A percentile compares a stretch with the other conserved stretches of the same genome.
Evolutionary conservation across 2,888 invertebrate genomes (phyloP).

Genomic region (Antheraea assamensis): DNA sequence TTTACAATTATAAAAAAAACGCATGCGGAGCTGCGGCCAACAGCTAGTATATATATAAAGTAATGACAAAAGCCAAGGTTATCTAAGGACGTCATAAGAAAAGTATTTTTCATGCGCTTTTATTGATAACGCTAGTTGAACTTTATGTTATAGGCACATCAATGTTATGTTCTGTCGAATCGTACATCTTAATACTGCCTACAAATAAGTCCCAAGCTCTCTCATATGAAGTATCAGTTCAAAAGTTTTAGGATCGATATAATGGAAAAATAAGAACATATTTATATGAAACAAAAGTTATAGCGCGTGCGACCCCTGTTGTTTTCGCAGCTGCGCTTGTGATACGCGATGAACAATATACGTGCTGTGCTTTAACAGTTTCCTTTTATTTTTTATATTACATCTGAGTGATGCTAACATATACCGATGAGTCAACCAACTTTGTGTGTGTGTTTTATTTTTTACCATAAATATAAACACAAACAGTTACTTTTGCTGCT

Average conservation of each 20-base stretch:
- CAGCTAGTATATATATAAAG: no score
- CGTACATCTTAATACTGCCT: no score
- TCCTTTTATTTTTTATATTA: conserved; percentile 32
- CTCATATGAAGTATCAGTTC: no score
- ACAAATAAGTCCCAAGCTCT: no score
- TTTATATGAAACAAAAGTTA: conserved; percentile 1
- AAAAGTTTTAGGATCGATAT: neutral
- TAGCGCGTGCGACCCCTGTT: conserved; percentile 31
- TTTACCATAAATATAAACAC: neutral
- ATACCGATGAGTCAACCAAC: conserved; percentile 11
- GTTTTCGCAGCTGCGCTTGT: conserved; percentile 35
- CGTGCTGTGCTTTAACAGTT: conserved; percentile 31
- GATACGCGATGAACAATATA: conserved; percentile 26
- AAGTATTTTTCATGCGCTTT: no score
- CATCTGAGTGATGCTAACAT: conserved; percentile 28
- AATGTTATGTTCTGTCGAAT: no score
- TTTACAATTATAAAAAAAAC: no score
- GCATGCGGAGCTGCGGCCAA: no score
- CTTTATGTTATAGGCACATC: no score
- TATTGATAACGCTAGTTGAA: no score
- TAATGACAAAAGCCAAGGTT: no score
- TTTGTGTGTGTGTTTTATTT: neutral
- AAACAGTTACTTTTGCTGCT: neutral
- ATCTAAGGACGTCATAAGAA: no score
- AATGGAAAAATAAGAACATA: neutral